A percentile compares a stretch with the other conserved stretches of the same genome.
Conservation (phyloP, 1,140 invertebrate species). For the Lerema accius region DNA sequence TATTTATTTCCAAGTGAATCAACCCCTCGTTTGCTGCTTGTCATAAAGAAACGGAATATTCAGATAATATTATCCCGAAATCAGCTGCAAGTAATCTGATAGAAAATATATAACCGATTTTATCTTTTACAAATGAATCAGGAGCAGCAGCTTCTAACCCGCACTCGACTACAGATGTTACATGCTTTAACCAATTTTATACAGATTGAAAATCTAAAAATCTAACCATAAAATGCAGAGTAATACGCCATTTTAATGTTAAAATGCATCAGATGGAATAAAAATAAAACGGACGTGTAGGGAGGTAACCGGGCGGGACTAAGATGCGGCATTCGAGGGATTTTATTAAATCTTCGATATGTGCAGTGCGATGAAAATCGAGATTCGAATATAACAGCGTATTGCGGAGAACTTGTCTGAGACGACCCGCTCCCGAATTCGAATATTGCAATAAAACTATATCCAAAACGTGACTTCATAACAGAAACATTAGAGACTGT, state of each 20-base stretch:
- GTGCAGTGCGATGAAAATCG: constrained; percentile 42
- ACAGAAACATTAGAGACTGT: not conserved
- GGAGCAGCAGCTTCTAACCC: too few relatives aligned
- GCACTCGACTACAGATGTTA: not conserved
- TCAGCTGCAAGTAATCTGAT: too few relatives aligned
- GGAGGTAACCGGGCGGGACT: constrained; percentile 22
- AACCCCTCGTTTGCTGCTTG: too few relatives aligned
- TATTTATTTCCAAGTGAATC: too few relatives aligned
- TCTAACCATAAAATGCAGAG: not conserved
- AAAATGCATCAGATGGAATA: constrained; percentile 8
- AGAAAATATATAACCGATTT: too few relatives aligned
- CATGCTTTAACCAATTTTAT: not conserved
- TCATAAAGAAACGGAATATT: too few relatives aligned
- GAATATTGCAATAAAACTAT: constrained; percentile 28
- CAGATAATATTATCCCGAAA: too few relatives aligned
- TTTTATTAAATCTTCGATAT: constrained; percentile 50
- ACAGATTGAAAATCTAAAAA: constrained; percentile 1
- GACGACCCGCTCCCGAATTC: constrained; percentile 15
- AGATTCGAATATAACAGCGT: constrained; percentile 43
- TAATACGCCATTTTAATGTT: constrained; percentile 5
- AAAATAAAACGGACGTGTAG: constrained; percentile 30
- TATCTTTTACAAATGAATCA: too few relatives aligned
- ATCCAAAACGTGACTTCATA: constrained; percentile 12
- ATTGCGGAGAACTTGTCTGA: constrained; percentile 12
- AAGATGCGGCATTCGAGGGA: constrained; percentile 29